Evolutionary conservation across 2,113 vertebrate genomes (phyloP), one percentile per base, ranked within the genome.

Genomic region (Zonotrichia leucophrys): DNA sequence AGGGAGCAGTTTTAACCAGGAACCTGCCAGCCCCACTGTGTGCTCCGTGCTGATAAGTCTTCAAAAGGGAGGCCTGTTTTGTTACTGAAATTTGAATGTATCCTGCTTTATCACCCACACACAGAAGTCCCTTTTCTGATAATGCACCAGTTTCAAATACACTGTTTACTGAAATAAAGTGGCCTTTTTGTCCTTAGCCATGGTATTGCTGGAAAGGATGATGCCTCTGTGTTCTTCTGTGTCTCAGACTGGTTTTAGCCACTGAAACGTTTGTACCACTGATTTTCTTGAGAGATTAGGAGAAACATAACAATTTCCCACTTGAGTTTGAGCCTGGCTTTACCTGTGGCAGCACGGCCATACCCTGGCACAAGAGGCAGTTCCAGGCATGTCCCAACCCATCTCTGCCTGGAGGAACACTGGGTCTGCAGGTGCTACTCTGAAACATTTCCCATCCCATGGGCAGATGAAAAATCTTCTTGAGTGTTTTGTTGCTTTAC

Each of bases 71-170:
- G 63, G 64, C 22, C 2, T 24, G 70, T 77, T 93, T 44, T 82
- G 66, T 76, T 87, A 41, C 82, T 86, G 74, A 62, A 73, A 69
- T 79, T 83, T 63, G n/a, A 90, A 82, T 86, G 6, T 33, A 33
- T 67, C 58, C 82, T 49, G 52, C 79, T 93, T 96, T 95, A 96
- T 95, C 92, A 35, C 50, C 53, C 55, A 44, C 13, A 0, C 31
- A 24, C 95, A 94, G 74, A 83, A 92, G 89, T 63, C 75, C 39
- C 23, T 91, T 89, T 91, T 75, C 83, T 89, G 77, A 68, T 90
- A 84, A 28, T 15, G n/a, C 69, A 42, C 31, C 11, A 15, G 37
- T 62, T 90, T 78, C 46, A 88, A 87, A 81, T 86, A 44, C 2
- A 42, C 35, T 68, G 24, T 62, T 70, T 76, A 41, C 58, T 4